phyloP scores from a whole-genome alignment of 2,113 vertebrate genomes.

The Orientallactaga bullata region DNA sequence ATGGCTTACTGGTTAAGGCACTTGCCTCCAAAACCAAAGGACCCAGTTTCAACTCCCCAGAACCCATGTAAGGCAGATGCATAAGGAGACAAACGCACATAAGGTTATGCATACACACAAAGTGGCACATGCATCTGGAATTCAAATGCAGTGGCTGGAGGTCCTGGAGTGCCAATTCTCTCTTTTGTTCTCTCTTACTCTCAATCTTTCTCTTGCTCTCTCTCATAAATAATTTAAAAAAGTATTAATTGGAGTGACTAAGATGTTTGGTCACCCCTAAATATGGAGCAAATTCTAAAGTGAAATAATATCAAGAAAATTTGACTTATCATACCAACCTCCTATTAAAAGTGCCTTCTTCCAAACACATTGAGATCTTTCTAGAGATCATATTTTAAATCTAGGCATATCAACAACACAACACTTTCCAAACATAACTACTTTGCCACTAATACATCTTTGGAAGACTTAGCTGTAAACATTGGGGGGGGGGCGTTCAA shows the following conservation, averaged over 20 bases:
- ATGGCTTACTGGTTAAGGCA: no score
- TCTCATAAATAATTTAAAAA: not conserved
- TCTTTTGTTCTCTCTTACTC: no score
- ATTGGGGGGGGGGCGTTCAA: not conserved
- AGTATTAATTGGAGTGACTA: not conserved
- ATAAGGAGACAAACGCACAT: no score
- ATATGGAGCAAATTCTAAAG: not conserved
- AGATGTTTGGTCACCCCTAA: not conserved
- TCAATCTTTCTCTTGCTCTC: no score
- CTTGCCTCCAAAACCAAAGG: no score
- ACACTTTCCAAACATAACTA: constrained; percentile 15
- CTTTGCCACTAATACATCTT: not conserved
- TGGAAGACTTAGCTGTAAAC: not conserved
- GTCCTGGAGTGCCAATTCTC: no score
- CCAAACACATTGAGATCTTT: constrained; percentile 10
- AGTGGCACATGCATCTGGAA: no score
- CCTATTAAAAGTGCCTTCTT: not conserved
- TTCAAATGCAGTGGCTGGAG: no score
- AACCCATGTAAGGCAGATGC: no score
- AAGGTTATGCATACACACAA: no score
- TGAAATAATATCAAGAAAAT: not conserved
- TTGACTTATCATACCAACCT: not conserved
- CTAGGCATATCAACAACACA: not conserved
- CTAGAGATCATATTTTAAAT: constrained; percentile 46
- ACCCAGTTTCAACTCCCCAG: no score